Percentiles rank a stretch among this genome's conserved stretches.
Evolutionary conservation across 2,888 invertebrate genomes (phyloP).

Genomic region (Eurytoma adleriae): DNA sequence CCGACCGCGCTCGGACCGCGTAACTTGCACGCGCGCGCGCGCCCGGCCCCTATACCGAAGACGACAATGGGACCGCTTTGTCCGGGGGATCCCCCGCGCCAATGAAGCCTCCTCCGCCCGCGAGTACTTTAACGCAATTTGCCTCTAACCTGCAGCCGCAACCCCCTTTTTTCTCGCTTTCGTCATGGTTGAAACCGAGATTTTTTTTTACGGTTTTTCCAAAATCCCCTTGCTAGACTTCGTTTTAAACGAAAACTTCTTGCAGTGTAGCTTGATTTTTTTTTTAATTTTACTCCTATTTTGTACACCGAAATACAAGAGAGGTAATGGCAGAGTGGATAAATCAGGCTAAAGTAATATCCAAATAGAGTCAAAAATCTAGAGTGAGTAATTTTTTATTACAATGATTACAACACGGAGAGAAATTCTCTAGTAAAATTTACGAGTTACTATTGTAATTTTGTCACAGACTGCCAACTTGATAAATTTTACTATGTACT

Average conservation of each 20-base stretch:
- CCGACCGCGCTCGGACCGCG: slow-evolving; percentile 53
- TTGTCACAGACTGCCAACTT: too few relatives aligned
- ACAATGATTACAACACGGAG: too few relatives aligned
- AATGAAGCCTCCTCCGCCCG: neutral
- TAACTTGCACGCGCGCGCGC: slow-evolving; percentile 26
- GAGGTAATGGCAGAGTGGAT: too few relatives aligned
- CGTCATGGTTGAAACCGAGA: neutral
- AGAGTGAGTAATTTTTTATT: too few relatives aligned
- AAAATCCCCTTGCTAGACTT: neutral
- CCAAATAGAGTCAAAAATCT: too few relatives aligned
- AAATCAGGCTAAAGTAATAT: too few relatives aligned
- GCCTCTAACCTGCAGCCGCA: neutral
- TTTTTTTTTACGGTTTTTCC: neutral
- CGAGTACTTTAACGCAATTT: slow-evolving; percentile 33
- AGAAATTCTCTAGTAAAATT: too few relatives aligned
- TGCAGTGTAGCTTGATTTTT: neutral
- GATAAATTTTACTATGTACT: too few relatives aligned
- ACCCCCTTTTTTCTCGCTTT: slow-evolving; percentile 1
- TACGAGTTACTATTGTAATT: too few relatives aligned
- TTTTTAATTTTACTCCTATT: too few relatives aligned
- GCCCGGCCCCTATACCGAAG: neutral
- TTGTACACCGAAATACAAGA: too few relatives aligned
- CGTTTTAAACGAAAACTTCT: neutral
- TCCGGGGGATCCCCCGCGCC: neutral
- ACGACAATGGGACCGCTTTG: slow-evolving; percentile 33